phyloP scores from a whole-genome alignment of 2,113 vertebrate species.

The Macquaria ambigua region DNA sequence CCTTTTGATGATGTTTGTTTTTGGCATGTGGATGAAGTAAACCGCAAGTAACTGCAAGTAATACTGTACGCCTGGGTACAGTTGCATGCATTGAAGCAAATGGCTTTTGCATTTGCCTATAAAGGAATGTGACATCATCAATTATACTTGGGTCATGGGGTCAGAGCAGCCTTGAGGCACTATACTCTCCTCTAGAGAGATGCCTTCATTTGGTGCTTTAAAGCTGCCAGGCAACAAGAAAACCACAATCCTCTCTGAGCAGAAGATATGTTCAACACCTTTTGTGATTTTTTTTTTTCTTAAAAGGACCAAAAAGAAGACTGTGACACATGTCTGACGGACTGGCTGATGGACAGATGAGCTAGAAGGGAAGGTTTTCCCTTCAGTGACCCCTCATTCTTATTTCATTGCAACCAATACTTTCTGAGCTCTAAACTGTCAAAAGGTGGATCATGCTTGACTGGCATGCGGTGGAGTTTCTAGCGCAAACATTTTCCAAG shows the following conservation, averaged over 20 bases:
- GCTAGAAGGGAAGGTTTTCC: not conserved
- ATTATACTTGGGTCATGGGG: conserved; percentile 62
- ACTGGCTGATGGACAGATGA: conserved; percentile 19
- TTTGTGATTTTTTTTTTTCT: conserved; percentile 24
- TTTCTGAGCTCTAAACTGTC: conserved; percentile 22
- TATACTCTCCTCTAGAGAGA: conserved; percentile 31
- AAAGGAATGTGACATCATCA: conserved; percentile 48
- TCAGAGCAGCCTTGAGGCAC: conserved; percentile 51
- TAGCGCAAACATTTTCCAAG: conserved; percentile 4
- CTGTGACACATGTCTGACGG: conserved; percentile 21
- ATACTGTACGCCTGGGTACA: not conserved
- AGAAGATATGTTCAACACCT: not conserved
- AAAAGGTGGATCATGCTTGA: conserved; percentile 3
- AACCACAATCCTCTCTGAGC: conserved; percentile 18
- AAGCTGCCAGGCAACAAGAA: conserved; percentile 18
- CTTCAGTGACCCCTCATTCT: conserved; percentile 5
- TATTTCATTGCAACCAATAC: conserved; percentile 18
- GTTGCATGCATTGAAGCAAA: conserved; percentile 29
- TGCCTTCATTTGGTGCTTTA: conserved; percentile 30
- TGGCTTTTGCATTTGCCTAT: conserved; percentile 38
- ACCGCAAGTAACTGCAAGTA: not conserved
- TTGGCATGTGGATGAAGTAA: conserved; percentile 19
- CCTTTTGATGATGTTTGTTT: conserved; percentile 22
- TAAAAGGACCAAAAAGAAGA: conserved; percentile 18
- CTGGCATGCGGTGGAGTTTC: not conserved